Percentiles rank a stretch among this genome's conserved stretches.
Conservation (phyloP, 2,888 invertebrate genomes). For the Chrysomela aeneicollis region DNA sequence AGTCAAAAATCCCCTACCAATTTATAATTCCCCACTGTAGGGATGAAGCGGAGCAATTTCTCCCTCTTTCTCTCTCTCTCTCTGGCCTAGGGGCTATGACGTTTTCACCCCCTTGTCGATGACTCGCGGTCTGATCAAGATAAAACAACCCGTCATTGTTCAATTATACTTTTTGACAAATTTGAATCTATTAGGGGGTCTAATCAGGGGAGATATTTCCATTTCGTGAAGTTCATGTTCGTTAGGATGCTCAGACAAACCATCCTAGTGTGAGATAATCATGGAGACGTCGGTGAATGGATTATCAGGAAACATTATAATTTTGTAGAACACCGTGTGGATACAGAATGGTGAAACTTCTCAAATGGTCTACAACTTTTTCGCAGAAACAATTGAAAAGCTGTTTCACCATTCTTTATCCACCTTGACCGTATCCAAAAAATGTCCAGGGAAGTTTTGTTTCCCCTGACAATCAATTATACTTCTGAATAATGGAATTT, state of each 20-base stretch:
- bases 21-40: slow-evolving; percentile 59
- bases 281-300: no score
- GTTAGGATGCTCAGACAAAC: background rate
- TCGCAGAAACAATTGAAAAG: no score
- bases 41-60: slow-evolving; percentile 41
- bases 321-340: no score
- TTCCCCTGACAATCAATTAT: no score
- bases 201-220: slow-evolving; percentile 33
- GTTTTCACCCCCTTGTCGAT: slow-evolving; percentile 47
- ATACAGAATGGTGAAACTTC: no score
- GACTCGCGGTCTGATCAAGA: slow-evolving; percentile 53
- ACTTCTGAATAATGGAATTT: no score
- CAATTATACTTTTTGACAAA: slow-evolving; percentile 57
- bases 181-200: slow-evolving; percentile 46
- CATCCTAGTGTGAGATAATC: background rate
- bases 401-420: no score
- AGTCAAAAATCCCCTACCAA: slow-evolving; percentile 60
- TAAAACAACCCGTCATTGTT: slow-evolving; percentile 53
- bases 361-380: no score
- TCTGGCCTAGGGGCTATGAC: slow-evolving; percentile 38
- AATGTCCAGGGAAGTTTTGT: no score
- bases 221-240: background rate
- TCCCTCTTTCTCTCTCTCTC: slow-evolving; percentile 13
- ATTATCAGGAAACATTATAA: no score
- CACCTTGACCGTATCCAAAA: no score